Conservation (phyloP, 2,113 vertebrate species). For the Lepus americanus region DNA sequence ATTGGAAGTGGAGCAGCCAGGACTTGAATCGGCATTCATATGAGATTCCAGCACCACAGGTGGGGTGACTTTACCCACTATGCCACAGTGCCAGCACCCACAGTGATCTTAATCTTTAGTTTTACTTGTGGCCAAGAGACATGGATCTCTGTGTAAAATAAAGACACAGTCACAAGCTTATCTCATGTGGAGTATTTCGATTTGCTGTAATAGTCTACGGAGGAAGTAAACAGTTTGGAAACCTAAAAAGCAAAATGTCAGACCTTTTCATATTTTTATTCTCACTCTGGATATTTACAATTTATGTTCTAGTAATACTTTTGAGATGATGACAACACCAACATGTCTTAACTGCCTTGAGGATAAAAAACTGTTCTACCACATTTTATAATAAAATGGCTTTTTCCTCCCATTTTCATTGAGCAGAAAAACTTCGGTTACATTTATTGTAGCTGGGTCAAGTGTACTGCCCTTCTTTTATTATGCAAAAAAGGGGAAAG, state of each 20-base stretch:
- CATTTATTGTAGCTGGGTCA: not conserved
- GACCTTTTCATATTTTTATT: not conserved
- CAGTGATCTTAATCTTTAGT: conserved; percentile 17
- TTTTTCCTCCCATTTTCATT: not conserved
- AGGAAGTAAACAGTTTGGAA: conserved; percentile 30
- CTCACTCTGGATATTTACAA: conserved; percentile 8
- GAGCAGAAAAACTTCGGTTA: not conserved
- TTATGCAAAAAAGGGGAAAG: conserved; percentile 15
- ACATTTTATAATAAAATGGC: conserved; percentile 4
- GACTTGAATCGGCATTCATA: too few relatives aligned
- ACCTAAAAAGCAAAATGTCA: not conserved
- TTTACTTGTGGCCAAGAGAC: conserved; percentile 38
- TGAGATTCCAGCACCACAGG: too few relatives aligned
- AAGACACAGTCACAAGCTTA: not conserved
- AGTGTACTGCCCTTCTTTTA: not conserved
- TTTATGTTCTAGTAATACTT: conserved; percentile 20
- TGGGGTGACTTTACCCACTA: too few relatives aligned
- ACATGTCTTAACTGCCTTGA: not conserved
- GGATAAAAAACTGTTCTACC: conserved; percentile 21
- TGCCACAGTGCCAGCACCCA: not conserved
- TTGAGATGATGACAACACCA: not conserved
- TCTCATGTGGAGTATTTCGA: conserved; percentile 24
- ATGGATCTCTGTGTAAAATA: not conserved
- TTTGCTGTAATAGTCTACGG: not conserved
- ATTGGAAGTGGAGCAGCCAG: too few relatives aligned